A percentile compares a stretch with the other conserved stretches of the same genome.
These are phyloP conservation scores for Pagrus major DNA, from an alignment of 2,113 vertebrate species.

Conservation along the genomic window DNA sequence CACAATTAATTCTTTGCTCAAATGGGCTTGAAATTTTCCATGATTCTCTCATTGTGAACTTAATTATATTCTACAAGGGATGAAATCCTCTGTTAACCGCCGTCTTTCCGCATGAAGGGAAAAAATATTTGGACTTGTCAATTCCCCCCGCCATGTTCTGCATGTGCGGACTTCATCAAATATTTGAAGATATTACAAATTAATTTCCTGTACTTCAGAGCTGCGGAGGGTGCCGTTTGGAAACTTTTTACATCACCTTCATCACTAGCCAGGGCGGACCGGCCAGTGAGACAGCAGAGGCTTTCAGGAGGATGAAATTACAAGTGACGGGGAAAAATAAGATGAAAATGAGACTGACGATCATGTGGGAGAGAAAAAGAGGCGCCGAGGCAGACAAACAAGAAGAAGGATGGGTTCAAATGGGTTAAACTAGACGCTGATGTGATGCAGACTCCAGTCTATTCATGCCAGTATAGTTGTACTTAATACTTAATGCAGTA, in stretches of 20 bases:
- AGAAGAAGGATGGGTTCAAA: background rate
- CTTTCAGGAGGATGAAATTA: constrained; percentile 15
- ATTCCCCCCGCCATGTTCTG: constrained; percentile 44
- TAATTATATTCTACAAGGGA: constrained; percentile 77
- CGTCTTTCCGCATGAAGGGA: constrained; percentile 55
- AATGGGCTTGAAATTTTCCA: constrained; percentile 54
- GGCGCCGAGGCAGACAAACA: background rate
- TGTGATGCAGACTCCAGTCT: background rate
- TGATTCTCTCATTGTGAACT: constrained; percentile 59
- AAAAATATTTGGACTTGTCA: constrained; percentile 60
- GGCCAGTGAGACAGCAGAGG: background rate
- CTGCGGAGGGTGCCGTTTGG: constrained; percentile 50
- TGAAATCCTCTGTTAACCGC: constrained; percentile 72
- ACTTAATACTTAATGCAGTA: too few species aligned
- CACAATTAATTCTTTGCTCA: constrained; percentile 51
- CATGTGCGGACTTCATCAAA: constrained; percentile 51
- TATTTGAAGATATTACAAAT: constrained; percentile 77
- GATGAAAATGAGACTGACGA: constrained; percentile 24
- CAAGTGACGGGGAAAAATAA: constrained; percentile 18
- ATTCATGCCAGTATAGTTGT: too few species aligned
- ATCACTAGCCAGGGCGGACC: constrained; percentile 17
- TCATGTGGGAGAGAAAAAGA: background rate
- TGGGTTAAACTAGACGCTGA: background rate
- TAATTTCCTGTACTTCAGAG: constrained; percentile 62
- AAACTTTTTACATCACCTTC: constrained; percentile 58